Percentiles rank a stretch among this genome's conserved stretches.
These are phyloP conservation scores for Camptogramma bilineatum DNA, from an alignment of 2,888 invertebrate species.

Conservation along the genomic window DNA sequence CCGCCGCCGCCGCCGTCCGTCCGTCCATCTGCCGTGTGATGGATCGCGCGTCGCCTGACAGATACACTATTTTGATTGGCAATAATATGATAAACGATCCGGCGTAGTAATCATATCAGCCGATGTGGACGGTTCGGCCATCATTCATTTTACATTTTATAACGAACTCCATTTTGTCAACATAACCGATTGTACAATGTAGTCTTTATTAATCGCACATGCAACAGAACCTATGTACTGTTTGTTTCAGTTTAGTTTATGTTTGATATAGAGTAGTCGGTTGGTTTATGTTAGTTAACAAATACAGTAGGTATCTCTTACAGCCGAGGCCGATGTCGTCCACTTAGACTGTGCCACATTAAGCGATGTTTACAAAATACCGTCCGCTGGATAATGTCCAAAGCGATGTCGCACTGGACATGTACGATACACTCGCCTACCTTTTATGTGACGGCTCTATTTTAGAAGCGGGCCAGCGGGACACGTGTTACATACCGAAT, in stretches of 20 bases:
- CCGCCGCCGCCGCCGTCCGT: conserved; percentile 44
- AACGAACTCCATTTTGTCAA: conserved; percentile 63
- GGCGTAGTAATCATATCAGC: conserved; percentile 77
- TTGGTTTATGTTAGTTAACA: conserved; percentile 41
- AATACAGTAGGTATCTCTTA: conserved; percentile 54
- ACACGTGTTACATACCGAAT: conserved; percentile 64
- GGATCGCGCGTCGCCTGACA: conserved; percentile 80
- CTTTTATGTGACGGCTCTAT: conserved; percentile 77
- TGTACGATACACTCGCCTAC: conserved; percentile 68
- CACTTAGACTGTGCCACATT: conserved; percentile 70
- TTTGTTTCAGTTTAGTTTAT: conserved; percentile 44
- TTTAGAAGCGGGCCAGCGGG: conserved; percentile 71
- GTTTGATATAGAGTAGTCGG: conserved; percentile 44
- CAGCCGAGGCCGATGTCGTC: conserved; percentile 62
- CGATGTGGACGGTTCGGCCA: conserved; percentile 71
- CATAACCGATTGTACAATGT: conserved; percentile 59
- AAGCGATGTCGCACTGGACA: conserved; percentile 70
- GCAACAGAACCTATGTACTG: conserved; percentile 42
- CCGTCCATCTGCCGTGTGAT: conserved; percentile 70
- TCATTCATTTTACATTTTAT: conserved; percentile 76
- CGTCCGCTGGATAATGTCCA: conserved; percentile 78
- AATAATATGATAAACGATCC: conserved; percentile 83
- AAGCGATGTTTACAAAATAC: conserved; percentile 78
- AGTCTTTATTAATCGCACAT: conserved; percentile 44
- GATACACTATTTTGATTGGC: conserved; percentile 86